Base-by-base conservation (phyloP, 2,113 vertebrate genomes). In the Hemicordylus capensis region DNA sequence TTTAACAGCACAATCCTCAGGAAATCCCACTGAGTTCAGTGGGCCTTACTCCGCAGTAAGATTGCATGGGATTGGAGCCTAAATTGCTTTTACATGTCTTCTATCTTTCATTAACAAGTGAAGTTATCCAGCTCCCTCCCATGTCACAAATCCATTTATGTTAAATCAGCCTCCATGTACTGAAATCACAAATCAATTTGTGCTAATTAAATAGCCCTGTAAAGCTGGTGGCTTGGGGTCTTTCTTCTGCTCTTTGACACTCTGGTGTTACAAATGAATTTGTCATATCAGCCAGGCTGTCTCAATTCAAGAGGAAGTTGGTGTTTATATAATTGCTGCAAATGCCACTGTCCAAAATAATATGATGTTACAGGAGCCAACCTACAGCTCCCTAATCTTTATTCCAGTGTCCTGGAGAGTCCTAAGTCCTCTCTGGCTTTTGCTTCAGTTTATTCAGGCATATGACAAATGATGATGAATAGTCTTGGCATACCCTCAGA, bases 141-240 rank as follows among this genome's bases (percentile, higher is more conserved):
- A 20, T 76, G 44, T 46, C 58, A 69, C 26, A 26, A 70, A n/a
- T 79, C 76, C 85, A 39, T 46, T 84, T 85, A 56, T 24, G 1
- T 84, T 82, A 81, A 81, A 77, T 77, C 44, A 87, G 46, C 28
- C 15, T 89, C 75, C 69, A 12, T 2, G 0, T 67, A 75, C 59
- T 78, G 84, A 10, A 42, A 72, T 89, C 66, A 59, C n/a, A 87
- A 48, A 82, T 93, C 82, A 87, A 6, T 90, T 85, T 88, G 3
- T 64, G 28, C 74, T 85, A 59, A 76, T 90, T 89, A 88, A 76
- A 22, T 10, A 73, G 22, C 75, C 28, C 39, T n/a, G 51, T 17
- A 70, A 34, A 34, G 83, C 88, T n/a, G 63, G 31, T 70, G 56
- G 14, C 64, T 82, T 42, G 64, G 12, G 3, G 22, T 87, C 44